Evolutionary conservation across 2,113 vertebrate species (phyloP).

Genomic region (Mesembrinibis cayennensis): DNA sequence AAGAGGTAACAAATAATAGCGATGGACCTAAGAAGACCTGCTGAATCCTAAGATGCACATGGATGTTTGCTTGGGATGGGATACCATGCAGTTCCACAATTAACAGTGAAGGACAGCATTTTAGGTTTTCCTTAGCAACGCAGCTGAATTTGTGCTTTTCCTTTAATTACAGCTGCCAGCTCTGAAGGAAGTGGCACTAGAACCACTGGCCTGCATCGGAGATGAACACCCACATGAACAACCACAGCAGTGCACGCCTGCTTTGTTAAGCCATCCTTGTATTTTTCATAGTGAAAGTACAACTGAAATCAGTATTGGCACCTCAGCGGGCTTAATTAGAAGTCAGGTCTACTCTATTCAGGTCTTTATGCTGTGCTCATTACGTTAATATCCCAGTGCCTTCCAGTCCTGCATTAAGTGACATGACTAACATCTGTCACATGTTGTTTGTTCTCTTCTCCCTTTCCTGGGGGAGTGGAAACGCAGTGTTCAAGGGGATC

Average conservation of each 20-base stretch:
- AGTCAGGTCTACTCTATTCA: neutral
- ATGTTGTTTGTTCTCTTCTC: neutral
- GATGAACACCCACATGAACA: neutral
- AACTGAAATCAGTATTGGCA: neutral
- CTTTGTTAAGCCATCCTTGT: neutral
- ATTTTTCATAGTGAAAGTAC: neutral
- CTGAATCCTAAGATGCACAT: neutral
- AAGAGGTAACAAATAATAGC: neutral
- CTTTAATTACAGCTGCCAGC: neutral
- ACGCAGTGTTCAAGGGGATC: neutral
- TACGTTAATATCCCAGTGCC: conserved; percentile 1
- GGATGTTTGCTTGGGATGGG: neutral
- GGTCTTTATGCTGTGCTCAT: neutral
- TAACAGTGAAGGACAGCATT: neutral
- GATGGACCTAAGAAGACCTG: neutral
- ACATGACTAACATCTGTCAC: conserved; percentile 20
- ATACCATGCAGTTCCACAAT: neutral
- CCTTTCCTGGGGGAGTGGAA: neutral
- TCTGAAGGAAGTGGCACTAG: neutral
- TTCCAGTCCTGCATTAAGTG: conserved; percentile 14
- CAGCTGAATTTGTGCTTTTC: neutral
- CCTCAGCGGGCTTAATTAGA: neutral
- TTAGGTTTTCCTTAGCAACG: neutral
- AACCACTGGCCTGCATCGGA: neutral
- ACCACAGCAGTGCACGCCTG: neutral